Percentiles rank a stretch among this genome's conserved stretches.
Evolutionary conservation across 2,888 invertebrate genomes (phyloP).

Genomic region (Ypsolopha sequella): DNA sequence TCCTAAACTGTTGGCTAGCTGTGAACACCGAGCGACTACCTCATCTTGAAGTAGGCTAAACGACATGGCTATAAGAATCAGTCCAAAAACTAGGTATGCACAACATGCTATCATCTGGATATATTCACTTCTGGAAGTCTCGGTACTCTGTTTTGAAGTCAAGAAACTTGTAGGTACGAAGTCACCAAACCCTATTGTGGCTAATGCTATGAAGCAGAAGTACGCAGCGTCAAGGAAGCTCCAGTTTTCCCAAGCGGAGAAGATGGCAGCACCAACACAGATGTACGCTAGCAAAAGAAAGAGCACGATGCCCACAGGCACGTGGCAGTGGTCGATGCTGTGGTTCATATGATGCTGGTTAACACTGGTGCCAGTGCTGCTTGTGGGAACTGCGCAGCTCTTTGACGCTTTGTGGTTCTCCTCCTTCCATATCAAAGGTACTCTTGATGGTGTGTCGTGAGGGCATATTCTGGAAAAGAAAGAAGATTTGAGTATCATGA

Average conservation of each 20-base stretch:
- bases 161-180: slow-evolving; percentile 74
- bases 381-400: slow-evolving; percentile 41
- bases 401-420: slow-evolving; percentile 40
- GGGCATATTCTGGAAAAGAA: slow-evolving; percentile 52
- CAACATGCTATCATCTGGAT: slow-evolving; percentile 84
- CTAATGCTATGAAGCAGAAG: slow-evolving; percentile 87
- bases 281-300: slow-evolving; percentile 80
- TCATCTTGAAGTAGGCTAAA: slow-evolving; percentile 88
- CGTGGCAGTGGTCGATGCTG: slow-evolving; percentile 52
- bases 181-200: slow-evolving; percentile 87
- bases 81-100: slow-evolving; percentile 82
- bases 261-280: slow-evolving; percentile 80
- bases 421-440: slow-evolving; percentile 78
- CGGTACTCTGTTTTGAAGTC: slow-evolving; percentile 50
- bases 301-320: slow-evolving; percentile 68
- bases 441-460: slow-evolving; percentile 82
- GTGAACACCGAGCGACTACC: slow-evolving; percentile 79
- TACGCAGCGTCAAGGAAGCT: slow-evolving; percentile 85
- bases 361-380: slow-evolving; percentile 43
- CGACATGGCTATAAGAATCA: slow-evolving; percentile 87
- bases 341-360: slow-evolving; percentile 40
- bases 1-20: slow-evolving; percentile 78
- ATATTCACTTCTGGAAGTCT: slow-evolving; percentile 66
- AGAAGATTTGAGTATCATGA: neutral
- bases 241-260: slow-evolving; percentile 86